Percentiles rank a stretch among this genome's conserved stretches.
phyloP scores from a whole-genome alignment of 2,797 vertebrate species.

The Onychomys torridus region DNA sequence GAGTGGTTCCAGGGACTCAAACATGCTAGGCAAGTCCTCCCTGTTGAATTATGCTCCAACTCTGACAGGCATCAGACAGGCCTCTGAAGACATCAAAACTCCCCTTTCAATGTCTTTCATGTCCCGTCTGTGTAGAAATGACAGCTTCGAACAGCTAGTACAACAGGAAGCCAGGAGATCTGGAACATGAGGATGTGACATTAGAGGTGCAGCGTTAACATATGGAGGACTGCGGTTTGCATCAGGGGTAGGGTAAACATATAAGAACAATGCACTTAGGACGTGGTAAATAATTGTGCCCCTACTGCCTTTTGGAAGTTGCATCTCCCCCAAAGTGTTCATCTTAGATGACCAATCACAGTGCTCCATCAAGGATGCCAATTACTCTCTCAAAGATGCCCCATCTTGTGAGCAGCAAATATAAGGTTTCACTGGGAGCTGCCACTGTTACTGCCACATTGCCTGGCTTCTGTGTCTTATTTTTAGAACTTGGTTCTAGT shows the following conservation, averaged over 20 bases:
- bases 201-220: background rate
- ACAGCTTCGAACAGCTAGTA: background rate
- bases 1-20: background rate
- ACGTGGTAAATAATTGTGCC: background rate
- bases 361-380: background rate
- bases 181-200: too few relatives aligned
- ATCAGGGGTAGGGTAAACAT: background rate
- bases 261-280: background rate
- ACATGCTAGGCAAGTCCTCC: background rate
- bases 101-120: background rate
- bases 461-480: background rate
- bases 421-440: background rate
- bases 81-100: background rate
- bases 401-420: background rate
- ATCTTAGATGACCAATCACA: background rate
- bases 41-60: background rate
- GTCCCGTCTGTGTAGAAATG: background rate
- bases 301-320: background rate
- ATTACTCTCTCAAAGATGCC: background rate
- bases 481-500: background rate
- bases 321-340: background rate
- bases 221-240: background rate
- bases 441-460: background rate
- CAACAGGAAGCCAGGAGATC: background rate
- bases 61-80: too few relatives aligned